Base-by-base conservation (phyloP, 1,140 invertebrate genomes). In the Drosophila willistoni region DNA sequence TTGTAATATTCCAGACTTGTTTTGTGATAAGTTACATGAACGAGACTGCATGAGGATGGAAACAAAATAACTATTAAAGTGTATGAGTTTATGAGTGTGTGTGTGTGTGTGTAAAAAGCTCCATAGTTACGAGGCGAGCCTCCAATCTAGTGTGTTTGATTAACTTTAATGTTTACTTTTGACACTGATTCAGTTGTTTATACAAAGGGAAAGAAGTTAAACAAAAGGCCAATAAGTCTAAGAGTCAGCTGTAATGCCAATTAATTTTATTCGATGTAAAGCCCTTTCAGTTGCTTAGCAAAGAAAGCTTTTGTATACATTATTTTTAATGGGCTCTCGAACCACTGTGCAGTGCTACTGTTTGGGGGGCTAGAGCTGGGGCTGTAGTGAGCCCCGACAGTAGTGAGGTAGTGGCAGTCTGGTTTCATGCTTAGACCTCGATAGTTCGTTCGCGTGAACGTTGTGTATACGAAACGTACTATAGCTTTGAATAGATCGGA, bases 351-450 rank as follows among this genome's bases (percentile, higher is more conserved):
- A 25, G 13, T 22, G 44, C 68, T 56, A 54, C 69, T 56, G 57
- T 69, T 42, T 12, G 17, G 59, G 42, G 59, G 57, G 67, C 68
- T 78, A 64, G 76, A 51, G 44, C 44, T 51, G 56, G 51, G 57
- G 68, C 76, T 77, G 69, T 29, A 75, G 75, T 65, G 41, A 63
- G 47, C 42, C 41, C 54, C 36, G 29, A 39, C 36, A 59, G 71
- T 19, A 54, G 60, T 68, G 68, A 67, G 60, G 42, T 54, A 72
- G 56, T 71, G 71, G 10, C 77, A 79, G 77, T 79, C 74, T 77
- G 74, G 57, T 61, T 79, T 67, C 73, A 77, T 79, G 75, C 67
- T 70, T 77, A 73, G 77, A 79, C 77, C 75, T 77, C 70, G 71
- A 77, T 79, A 79, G 77, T 79, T 79, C 70, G 66, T 19, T 29